Evolutionary conservation across 1,140 invertebrate species (phyloP).

Genomic region (Drusus annulatus): DNA sequence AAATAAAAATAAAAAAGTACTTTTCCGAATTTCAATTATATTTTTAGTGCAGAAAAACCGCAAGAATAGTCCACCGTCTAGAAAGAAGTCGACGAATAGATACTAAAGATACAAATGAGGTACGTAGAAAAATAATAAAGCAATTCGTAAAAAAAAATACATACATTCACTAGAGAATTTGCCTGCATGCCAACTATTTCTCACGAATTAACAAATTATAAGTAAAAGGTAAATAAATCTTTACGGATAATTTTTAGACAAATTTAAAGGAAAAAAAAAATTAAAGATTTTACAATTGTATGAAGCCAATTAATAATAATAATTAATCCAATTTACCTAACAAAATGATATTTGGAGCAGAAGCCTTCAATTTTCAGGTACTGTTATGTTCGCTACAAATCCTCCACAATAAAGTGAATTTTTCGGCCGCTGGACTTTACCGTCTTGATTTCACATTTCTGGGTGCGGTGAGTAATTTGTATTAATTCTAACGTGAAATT

Average conservation of each 20-base stretch:
- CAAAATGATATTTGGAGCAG: too few species aligned
- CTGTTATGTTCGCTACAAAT: conserved; percentile 24
- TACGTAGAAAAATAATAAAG: background rate
- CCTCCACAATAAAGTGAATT: conserved; percentile 8
- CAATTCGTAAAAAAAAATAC: too few species aligned
- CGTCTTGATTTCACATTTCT: conserved; percentile 6
- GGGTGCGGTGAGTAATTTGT: background rate
- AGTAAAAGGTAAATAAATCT: too few species aligned
- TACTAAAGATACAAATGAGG: conserved; percentile 24
- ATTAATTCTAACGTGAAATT: too few species aligned
- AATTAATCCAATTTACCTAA: too few species aligned
- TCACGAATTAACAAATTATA: too few species aligned
- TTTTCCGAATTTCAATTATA: background rate
- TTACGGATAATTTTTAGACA: too few species aligned
- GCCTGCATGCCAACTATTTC: too few species aligned
- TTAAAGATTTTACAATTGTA: too few species aligned
- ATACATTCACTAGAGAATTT: too few species aligned
- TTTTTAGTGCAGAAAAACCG: background rate
- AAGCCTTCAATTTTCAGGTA: conserved; percentile 4
- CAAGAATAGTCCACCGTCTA: background rate
- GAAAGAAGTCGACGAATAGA: background rate
- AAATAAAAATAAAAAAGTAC: background rate
- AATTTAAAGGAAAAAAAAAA: too few species aligned
- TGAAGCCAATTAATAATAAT: too few species aligned
- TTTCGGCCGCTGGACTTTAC: background rate